Base-by-base conservation (phyloP, 2,888 invertebrate genomes). In the Dolichomitus sp. region DNA sequence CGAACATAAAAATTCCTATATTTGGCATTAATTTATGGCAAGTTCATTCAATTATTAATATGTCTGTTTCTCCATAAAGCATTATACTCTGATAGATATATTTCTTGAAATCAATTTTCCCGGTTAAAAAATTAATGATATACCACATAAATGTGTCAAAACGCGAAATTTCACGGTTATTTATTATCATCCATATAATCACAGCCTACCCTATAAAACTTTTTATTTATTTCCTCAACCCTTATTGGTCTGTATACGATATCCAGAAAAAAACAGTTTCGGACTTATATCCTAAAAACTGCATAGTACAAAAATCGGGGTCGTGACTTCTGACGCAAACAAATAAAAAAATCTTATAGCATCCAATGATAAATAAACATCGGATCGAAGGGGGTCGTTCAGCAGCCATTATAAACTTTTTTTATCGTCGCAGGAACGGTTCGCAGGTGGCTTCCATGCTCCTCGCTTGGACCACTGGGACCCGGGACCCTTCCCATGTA, bases 401-500 rank as follows among this genome's bases (percentile, higher is more conserved):
- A 42, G 57, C 54, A 83, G 73, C 80, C 83, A 80, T 83, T 80
- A 77, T 77, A 77, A 77, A 65, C 23, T 7, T 65, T 74, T 61
- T 75, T 69, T 57, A 61, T 52, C 19, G 27, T 54, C 48, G 50
- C 52, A 72, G 77, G 73, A 73, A 77, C 63, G 83, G 61, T 83
- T 72, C 80, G 80, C 80, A 83, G 80, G 80, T 83, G 83, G 80
- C 68, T 68, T 68, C 61, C 57, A 30, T 61, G 52, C 52, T 61
- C 42, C 42, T 57, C 37, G 57, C 19, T 14, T 27, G 78, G 69
- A 74, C 69, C 81, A 65, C 65, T 50, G 73, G 63, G 57, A 66
- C 66, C 70, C 11, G 66, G 72, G 48, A 59, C 48, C 76, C 50
- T 65, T 72, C 73, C 73, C 45, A 57, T 69, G 80, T 83, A 80